Evolutionary conservation across 1,140 invertebrate genomes (phyloP).

Genomic region (Zophobas atratus): DNA sequence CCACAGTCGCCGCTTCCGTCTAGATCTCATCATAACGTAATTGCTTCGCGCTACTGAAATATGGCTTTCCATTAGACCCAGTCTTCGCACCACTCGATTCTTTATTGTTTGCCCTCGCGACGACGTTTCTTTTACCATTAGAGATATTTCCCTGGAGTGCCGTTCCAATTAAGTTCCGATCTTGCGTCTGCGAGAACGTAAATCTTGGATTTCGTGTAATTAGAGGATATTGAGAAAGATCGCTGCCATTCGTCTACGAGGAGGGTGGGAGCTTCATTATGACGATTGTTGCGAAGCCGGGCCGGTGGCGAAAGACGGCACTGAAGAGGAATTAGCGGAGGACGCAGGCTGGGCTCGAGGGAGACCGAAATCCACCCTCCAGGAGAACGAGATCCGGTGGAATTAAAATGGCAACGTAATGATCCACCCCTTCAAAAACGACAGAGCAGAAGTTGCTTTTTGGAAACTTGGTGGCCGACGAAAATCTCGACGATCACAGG

Average conservation of each 20-base stretch:
- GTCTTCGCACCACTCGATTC: slow-evolving; percentile 7
- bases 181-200: slow-evolving; percentile 33
- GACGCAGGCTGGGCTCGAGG: too few species aligned
- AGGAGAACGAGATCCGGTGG: too few species aligned
- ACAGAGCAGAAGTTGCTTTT: too few species aligned
- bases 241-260: background rate
- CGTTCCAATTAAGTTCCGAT: slow-evolving; percentile 27
- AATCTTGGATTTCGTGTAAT: slow-evolving; percentile 31
- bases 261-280: background rate
- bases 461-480: too few species aligned
- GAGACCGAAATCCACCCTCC: too few species aligned
- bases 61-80: slow-evolving; percentile 10
- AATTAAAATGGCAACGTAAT: too few species aligned
- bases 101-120: slow-evolving; percentile 21
- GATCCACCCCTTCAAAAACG: too few species aligned
- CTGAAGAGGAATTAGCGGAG: too few species aligned
- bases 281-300: too few species aligned
- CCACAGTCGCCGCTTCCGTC: background rate
- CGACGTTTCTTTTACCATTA: slow-evolving; percentile 36
- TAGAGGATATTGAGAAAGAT: slow-evolving; percentile 38
- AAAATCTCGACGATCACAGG: too few species aligned
- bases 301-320: too few species aligned
- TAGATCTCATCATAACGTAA: slow-evolving; percentile 30
- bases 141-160: slow-evolving; percentile 35
- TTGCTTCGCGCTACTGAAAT: slow-evolving; percentile 5